Conservation (phyloP, 1,140 invertebrate genomes). For the Micrasema minimum region DNA sequence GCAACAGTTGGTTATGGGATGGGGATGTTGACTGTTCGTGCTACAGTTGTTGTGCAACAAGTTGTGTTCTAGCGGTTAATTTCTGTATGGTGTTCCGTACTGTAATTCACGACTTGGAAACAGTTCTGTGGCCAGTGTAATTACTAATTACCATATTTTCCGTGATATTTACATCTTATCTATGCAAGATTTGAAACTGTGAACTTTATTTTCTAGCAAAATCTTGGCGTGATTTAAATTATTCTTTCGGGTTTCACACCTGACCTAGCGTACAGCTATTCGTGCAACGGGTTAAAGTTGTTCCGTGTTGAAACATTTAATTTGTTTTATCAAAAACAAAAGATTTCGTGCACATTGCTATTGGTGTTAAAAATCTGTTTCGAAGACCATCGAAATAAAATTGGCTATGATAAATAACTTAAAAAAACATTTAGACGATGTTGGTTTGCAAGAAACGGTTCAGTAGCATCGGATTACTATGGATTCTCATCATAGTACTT, state of each 20-base stretch:
- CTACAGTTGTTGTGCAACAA: too few species aligned
- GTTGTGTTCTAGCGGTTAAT: too few species aligned
- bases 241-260: conserved; percentile 7
- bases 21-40: too few species aligned
- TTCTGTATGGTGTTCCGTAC: too few species aligned
- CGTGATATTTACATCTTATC: too few species aligned
- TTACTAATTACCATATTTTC: too few species aligned
- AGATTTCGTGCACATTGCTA: not conserved
- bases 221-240: too few species aligned
- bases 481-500: not conserved
- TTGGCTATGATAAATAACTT: conserved; percentile 20
- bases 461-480: not conserved
- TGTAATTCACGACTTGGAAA: too few species aligned
- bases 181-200: too few species aligned
- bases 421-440: conserved; percentile 2
- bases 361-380: not conserved
- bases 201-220: too few species aligned
- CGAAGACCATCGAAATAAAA: not conserved
- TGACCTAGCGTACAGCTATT: conserved; percentile 22
- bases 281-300: not conserved
- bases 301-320: not conserved
- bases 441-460: conserved; percentile 11
- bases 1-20: too few species aligned
- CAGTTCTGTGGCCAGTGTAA: too few species aligned
- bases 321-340: not conserved